phyloP scores from a whole-genome alignment of 2,797 vertebrate genomes.

The Anguilla marmorata region DNA sequence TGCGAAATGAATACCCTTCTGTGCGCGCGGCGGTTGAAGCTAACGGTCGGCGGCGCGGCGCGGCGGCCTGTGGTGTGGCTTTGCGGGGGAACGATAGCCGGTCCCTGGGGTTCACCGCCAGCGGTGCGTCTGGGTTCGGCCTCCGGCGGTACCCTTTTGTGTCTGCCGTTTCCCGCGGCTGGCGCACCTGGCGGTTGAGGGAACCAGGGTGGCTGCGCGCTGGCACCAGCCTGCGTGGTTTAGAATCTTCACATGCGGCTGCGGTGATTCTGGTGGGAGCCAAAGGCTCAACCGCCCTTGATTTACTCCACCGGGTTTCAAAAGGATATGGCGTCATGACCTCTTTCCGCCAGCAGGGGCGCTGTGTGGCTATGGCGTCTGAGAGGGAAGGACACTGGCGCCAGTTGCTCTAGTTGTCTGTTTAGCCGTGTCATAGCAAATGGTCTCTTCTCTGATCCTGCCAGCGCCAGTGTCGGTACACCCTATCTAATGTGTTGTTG shows the following conservation, averaged over 20 bases:
- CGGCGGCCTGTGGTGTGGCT: conserved; percentile 10
- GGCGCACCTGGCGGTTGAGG: conserved; percentile 34
- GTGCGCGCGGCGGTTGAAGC: conserved; percentile 27
- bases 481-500: background rate
- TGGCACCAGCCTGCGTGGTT: conserved; percentile 46
- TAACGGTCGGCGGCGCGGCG: background rate
- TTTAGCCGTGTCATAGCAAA: background rate
- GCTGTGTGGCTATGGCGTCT: background rate
- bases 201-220: conserved; percentile 36
- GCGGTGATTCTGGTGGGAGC: conserved; percentile 49
- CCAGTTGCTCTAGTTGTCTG: background rate
- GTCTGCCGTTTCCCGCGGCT: conserved; percentile 30
- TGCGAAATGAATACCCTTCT: conserved; percentile 51
- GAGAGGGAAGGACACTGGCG: background rate
- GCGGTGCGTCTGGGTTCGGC: background rate
- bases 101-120: conserved; percentile 12
- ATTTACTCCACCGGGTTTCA: conserved; percentile 21
- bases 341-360: conserved; percentile 5
- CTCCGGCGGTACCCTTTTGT: no score
- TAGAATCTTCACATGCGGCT: conserved; percentile 54
- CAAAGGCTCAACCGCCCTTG: conserved; percentile 45
- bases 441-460: no score
- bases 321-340: conserved; percentile 8
- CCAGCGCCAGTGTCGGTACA: background rate
- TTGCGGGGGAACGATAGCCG: conserved; percentile 34